These are phyloP conservation scores for Mungos mungo DNA, from an alignment of 2,113 vertebrate species.

Conservation along the genomic window DNA sequence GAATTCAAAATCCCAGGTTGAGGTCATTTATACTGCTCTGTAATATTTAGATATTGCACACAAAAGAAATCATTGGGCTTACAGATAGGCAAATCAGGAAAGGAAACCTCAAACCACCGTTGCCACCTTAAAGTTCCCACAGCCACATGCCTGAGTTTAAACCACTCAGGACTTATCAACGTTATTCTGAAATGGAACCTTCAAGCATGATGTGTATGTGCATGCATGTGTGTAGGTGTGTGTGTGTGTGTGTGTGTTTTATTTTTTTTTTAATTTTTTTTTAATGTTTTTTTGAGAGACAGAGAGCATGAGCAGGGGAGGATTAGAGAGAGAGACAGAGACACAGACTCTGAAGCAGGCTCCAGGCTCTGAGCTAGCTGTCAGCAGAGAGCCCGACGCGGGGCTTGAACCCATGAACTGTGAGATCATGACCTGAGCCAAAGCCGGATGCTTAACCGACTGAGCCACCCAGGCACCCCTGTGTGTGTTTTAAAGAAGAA, in stretches of 20 bases:
- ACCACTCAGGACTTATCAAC: neutral
- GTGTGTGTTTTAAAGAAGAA: neutral
- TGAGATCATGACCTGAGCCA: no score
- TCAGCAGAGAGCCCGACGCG: no score
- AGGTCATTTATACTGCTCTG: neutral
- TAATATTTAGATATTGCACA: neutral
- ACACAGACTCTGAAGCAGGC: no score
- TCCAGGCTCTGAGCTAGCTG: no score
- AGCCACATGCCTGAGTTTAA: neutral
- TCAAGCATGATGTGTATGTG: neutral
- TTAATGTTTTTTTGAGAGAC: no score
- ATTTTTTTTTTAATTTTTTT: no score
- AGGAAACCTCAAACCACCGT: neutral
- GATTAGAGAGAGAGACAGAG: no score
- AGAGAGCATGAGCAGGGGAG: no score
- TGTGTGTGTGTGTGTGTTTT: neutral
- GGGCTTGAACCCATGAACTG: no score
- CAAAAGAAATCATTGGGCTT: neutral
- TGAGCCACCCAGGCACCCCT: no score
- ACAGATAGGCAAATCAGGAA: neutral
- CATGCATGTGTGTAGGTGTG: neutral
- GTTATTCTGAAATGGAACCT: neutral
- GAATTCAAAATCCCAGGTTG: neutral
- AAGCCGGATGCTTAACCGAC: no score
- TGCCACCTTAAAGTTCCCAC: neutral